A percentile compares a stretch with the other conserved stretches of the same genome.
phyloP scores from a whole-genome alignment of 2,888 invertebrate species.

The Lasioglossum leucozonium region DNA sequence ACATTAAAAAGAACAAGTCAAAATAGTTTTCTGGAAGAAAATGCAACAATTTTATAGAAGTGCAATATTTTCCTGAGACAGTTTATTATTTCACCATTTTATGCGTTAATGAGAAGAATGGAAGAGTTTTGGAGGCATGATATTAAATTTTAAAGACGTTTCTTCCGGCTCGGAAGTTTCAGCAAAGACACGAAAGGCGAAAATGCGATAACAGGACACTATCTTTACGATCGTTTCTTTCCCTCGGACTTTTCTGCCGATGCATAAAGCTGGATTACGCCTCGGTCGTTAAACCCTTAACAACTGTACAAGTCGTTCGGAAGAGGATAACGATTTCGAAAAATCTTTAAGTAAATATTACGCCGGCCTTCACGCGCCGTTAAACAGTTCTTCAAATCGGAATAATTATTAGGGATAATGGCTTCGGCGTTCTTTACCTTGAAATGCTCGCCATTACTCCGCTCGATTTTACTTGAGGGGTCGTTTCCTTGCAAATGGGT shows the following conservation, averaged over 20 bases:
- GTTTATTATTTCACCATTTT: neutral
- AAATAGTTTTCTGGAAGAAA: neutral
- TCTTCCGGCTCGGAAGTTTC: neutral
- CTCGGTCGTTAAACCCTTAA: slow-evolving; percentile 43
- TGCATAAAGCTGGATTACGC: slow-evolving; percentile 40
- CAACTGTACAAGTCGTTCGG: slow-evolving; percentile 39
- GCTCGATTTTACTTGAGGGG: neutral
- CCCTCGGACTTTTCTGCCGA: slow-evolving; percentile 23
- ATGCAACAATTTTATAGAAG: neutral
- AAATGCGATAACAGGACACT: slow-evolving; percentile 39
- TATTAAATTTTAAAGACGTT: slow-evolving; percentile 2
- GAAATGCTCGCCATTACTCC: neutral
- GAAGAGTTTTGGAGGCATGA: neutral
- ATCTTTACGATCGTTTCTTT: slow-evolving; percentile 43
- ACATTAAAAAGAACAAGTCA: neutral
- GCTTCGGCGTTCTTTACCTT: neutral
- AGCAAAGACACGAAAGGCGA: neutral
- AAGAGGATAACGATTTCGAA: slow-evolving; percentile 42
- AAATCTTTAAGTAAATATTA: slow-evolving; percentile 44
- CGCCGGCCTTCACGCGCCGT: slow-evolving; percentile 17
- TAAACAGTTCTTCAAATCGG: slow-evolving; percentile 21
- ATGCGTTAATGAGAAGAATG: neutral
- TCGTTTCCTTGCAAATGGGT: slow-evolving; percentile 16
- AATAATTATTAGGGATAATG: slow-evolving; percentile 33
- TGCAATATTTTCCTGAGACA: neutral